These are phyloP conservation scores for Paedocypris micromegethes DNA, from an alignment of 2,797 vertebrate genomes.

Conservation along the genomic window DNA sequence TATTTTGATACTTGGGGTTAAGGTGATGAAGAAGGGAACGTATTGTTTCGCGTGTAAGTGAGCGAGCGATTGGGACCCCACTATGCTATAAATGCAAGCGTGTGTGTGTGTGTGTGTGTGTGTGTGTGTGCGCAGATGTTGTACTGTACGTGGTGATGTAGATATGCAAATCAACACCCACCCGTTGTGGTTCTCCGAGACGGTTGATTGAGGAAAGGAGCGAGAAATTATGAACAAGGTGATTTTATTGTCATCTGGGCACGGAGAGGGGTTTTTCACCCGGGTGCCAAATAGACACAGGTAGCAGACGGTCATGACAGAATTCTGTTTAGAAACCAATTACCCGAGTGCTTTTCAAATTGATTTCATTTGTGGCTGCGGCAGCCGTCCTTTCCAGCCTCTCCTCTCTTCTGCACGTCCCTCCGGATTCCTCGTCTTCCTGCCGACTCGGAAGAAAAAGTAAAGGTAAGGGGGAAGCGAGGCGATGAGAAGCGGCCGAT, in stretches of 20 bases:
- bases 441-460: constrained; percentile 42
- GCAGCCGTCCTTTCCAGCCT: constrained; percentile 36
- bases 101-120: constrained; percentile 20
- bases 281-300: constrained; percentile 51
- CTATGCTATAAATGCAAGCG: background rate
- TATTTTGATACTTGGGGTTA: too few relatives aligned
- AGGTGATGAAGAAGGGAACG: too few relatives aligned
- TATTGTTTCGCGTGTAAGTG: too few relatives aligned
- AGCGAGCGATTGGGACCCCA: too few relatives aligned
- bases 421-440: constrained; percentile 30
- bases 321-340: constrained; percentile 67
- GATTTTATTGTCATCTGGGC: constrained; percentile 55
- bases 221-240: constrained; percentile 57
- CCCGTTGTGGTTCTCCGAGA: constrained; percentile 32
- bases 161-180: constrained; percentile 25
- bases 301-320: constrained; percentile 58
- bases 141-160: constrained; percentile 18
- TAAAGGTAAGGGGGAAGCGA: constrained; percentile 22
- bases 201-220: constrained; percentile 44
- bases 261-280: constrained; percentile 53
- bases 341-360: constrained; percentile 60
- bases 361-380: constrained; percentile 61
- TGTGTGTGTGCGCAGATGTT: constrained; percentile 11
- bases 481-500: constrained; percentile 30
- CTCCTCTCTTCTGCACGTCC: constrained; percentile 31